phyloP scores from a whole-genome alignment of 2,113 vertebrate genomes.

The Ciconia stormi region DNA sequence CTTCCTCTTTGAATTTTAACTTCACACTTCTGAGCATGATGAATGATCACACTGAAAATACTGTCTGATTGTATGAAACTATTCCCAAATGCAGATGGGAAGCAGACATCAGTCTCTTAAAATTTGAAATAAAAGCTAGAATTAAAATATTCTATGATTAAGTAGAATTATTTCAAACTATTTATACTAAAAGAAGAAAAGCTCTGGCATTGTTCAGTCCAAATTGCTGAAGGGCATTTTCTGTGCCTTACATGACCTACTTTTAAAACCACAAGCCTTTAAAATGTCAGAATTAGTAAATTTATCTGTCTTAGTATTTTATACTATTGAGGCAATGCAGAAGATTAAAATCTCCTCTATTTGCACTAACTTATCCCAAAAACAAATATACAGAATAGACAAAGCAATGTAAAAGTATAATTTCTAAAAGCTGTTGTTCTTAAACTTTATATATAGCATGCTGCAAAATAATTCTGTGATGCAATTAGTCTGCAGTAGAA shows the following conservation, averaged over 20 bases:
- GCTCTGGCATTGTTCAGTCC: background rate
- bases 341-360: background rate
- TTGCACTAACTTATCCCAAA: background rate
- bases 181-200: constrained; percentile 1
- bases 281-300: background rate
- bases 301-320: background rate
- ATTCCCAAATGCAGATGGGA: background rate
- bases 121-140: background rate
- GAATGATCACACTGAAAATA: background rate
- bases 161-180: background rate
- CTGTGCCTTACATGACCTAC: constrained; percentile 8
- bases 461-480: background rate
- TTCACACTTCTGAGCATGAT: background rate
- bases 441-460: background rate
- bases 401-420: background rate
- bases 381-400: background rate
- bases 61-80: background rate
- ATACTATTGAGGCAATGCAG: background rate
- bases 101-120: background rate
- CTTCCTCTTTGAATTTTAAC: background rate
- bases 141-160: background rate
- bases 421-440: background rate
- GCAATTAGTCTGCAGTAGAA: background rate
- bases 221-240: background rate
- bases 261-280: background rate